A percentile compares a stretch with the other conserved stretches of the same genome.
phyloP scores from a whole-genome alignment of 2,113 vertebrate species.

The Anseranas semipalmata region DNA sequence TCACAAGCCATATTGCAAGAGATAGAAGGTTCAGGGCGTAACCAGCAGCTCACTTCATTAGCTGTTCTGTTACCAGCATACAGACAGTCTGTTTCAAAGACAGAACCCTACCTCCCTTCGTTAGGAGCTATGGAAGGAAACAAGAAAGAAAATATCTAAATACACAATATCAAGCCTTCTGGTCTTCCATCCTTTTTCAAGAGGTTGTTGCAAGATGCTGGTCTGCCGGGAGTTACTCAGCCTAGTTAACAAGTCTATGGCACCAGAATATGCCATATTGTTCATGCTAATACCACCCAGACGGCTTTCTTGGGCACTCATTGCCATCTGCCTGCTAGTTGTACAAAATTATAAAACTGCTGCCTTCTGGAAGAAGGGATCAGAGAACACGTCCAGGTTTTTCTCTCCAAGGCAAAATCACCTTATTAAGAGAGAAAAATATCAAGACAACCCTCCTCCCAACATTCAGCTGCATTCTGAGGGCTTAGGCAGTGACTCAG shows the following conservation, averaged over 20 bases:
- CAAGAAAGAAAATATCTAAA: background rate
- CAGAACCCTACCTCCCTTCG: background rate
- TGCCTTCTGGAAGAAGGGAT: background rate
- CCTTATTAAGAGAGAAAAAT: background rate
- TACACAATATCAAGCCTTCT: background rate
- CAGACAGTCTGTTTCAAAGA: background rate
- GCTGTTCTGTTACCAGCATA: background rate
- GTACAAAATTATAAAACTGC: background rate
- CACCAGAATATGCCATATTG: background rate
- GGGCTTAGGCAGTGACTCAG: conserved; percentile 1
- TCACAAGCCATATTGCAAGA: background rate
- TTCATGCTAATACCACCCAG: background rate
- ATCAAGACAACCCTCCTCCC: background rate
- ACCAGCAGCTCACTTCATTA: background rate
- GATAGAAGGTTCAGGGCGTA: background rate
- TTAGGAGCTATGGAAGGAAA: background rate
- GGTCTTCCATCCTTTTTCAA: background rate
- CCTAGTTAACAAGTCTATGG: background rate
- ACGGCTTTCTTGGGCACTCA: background rate
- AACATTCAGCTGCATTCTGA: background rate
- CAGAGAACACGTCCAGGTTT: background rate
- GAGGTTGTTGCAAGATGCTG: background rate
- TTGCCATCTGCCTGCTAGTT: background rate
- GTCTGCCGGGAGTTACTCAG: background rate
- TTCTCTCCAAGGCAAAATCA: background rate